A percentile compares a stretch with the other conserved stretches of the same genome.
These are phyloP conservation scores for Trematomus loennbergii DNA, from an alignment of 2,113 vertebrate genomes.

Conservation along the genomic window DNA sequence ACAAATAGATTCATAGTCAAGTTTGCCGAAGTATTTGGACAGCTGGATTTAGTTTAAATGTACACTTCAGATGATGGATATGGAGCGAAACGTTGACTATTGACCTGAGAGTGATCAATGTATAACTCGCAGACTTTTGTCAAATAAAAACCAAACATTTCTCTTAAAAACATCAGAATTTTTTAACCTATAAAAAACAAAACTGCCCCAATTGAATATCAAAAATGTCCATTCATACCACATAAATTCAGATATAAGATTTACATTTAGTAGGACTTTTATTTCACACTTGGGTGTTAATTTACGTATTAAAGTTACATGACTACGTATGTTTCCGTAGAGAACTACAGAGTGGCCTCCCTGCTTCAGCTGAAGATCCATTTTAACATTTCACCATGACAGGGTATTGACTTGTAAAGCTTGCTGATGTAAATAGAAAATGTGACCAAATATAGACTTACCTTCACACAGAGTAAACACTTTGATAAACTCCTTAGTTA, in stretches of 20 bases:
- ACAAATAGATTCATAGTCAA: not conserved
- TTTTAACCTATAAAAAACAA: no score
- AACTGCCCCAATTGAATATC: not conserved
- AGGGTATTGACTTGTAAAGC: conserved; percentile 39
- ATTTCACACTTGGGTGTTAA: not conserved
- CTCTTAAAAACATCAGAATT: no score
- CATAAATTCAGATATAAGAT: not conserved
- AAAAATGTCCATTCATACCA: not conserved
- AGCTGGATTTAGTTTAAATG: conserved; percentile 1
- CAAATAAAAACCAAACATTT: no score
- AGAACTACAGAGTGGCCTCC: no score
- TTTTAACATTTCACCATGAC: conserved; percentile 13
- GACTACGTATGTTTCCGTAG: no score
- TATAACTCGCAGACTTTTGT: no score
- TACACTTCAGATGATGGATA: not conserved
- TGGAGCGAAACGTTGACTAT: not conserved
- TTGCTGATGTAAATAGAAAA: conserved; percentile 40
- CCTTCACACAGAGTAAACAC: not conserved
- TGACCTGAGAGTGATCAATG: no score
- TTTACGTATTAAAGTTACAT: not conserved
- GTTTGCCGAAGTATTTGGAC: conserved; percentile 59
- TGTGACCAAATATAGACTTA: conserved; percentile 52
- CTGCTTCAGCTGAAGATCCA: conserved; percentile 3
- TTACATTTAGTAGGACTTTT: not conserved
- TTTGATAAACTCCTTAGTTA: not conserved